A percentile compares a stretch with the other conserved stretches of the same genome.
Conservation (phyloP, 2,888 invertebrate species). For the Diarsia mendica region DNA sequence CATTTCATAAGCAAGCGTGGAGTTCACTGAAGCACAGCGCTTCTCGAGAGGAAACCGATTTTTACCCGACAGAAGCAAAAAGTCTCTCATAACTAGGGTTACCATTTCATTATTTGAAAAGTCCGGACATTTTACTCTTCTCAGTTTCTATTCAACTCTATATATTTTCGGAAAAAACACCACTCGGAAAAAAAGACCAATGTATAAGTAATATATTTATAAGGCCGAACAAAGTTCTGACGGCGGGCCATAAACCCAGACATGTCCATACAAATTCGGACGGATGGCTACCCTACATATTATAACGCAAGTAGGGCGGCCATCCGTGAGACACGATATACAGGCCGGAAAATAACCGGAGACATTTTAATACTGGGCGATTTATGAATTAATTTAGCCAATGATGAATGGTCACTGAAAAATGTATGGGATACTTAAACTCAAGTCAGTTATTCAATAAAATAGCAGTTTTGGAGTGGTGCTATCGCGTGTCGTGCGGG, state of each 20-base stretch:
- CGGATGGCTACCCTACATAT: not conserved
- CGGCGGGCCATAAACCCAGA: not conserved
- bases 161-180: not conserved
- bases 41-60: conserved; percentile 78
- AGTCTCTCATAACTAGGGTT: conserved; percentile 46
- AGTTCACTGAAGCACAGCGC: conserved; percentile 70
- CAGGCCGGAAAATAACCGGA: conserved; percentile 55
- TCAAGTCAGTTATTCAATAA: conserved; percentile 14
- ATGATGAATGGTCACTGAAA: conserved; percentile 37
- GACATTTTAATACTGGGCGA: conserved; percentile 60
- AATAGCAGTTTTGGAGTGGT: not conserved
- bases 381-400: conserved; percentile 60
- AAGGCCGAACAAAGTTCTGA: not conserved
- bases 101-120: not conserved
- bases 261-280: not conserved
- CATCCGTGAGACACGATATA: conserved; percentile 58
- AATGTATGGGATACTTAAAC: conserved; percentile 14
- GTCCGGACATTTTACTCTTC: not conserved
- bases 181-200: not conserved
- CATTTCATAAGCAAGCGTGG: conserved; percentile 84
- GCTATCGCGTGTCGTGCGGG: conserved; percentile 3
- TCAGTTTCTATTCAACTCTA: not conserved
- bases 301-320: conserved; percentile 60
- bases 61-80: conserved; percentile 78
- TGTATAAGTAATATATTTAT: not conserved